Evolutionary conservation across 2,797 vertebrate species (phyloP), one percentile per base, ranked within the genome.

Genomic region (Aselliscus stoliczkanus): DNA sequence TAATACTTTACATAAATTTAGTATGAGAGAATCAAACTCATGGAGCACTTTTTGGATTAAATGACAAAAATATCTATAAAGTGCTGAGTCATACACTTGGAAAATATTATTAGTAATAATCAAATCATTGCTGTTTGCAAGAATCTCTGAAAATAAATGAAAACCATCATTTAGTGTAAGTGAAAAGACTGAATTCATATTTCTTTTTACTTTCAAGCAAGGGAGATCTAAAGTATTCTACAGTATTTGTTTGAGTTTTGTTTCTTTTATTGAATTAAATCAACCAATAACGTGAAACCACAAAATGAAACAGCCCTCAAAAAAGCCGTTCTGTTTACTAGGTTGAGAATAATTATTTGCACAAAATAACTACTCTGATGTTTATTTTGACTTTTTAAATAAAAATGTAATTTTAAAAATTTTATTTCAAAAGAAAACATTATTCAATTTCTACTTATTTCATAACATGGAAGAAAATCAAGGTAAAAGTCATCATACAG

Each of bases 381-480:
- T 85, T 79, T 39, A 83, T 86, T 96, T 88, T 92, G n/a, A 85
- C 42, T 75, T 86, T 86, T 76, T 85, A 87, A 89, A 76, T 86
- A 20, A 90, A 96, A 95, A 86, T 80, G 2, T 75, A 96, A 91
- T 75, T 44, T 67, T 79, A 1, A 65, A 95, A 80, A 62, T 29
- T 77, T 52, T 58, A 20, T 58, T 73, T n/a, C n/a, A 88, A 67
- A 92, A 88, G 9, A 52, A 93, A 93, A 88, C 7, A 85, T 81
- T 79, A 79, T 83, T 90, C 17, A 3, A 56, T 29, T 85, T 69
- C 15, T 90, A 83, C 37, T 75, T 54, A 52, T 47, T 77, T 7
- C 47, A 90, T 58, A 75, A 67, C 15, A 62, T 65, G 60, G 6
- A 89, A 92, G 58, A 93, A 86, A 90, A 91, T 93, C 58, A 97